Base-by-base conservation (phyloP, 2,113 vertebrate genomes). In the Channa argus region DNA sequence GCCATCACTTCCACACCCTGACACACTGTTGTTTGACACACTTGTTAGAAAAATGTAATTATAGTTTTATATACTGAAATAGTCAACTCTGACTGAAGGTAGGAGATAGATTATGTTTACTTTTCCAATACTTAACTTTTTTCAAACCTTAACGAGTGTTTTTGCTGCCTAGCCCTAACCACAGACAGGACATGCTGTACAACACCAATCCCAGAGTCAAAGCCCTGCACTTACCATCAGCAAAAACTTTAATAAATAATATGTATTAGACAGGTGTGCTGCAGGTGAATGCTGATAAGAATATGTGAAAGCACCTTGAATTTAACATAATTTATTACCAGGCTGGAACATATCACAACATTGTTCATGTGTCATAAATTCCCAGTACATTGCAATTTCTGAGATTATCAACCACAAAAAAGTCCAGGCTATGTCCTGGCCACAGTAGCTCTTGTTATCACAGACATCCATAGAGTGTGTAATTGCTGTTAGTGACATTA, bases 401-500 rank as follows among this genome's bases (percentile, higher is more conserved):
- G 24, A 24, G 24, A 24, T 24, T 24, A 24, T 24, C 24, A 24
- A 24, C 24, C 24, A 24, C 24, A 24, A 24, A 24, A 24, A 24
- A 1, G 24, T 24, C 1, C 24, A 24, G 24, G 24, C 8, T 63
- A 7, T 64, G 34, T 46, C 14, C 10, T 5, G 13, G 3, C 44
- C 15, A 11, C 8, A 66, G 49, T 3, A 24, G 59, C 52, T 55
- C 46, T 10, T 59, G 37, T 71, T 69, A 67, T 78, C 69, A 54
- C 72, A 64, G 69, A 76, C 47, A 45, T 74, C 55, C 62, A 65
- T 14, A 52, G 15, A 76, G 44, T 5, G 59, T 15, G n/a, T 63
- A 58, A 68, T 54, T 24, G 2, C 54, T 74, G 56, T 77, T 75
- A 90, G 52, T 83, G 85, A 87, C 87, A 82, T 88, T 89, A 91